Evolutionary conservation across 2,888 invertebrate species (phyloP).

Genomic region (Terebella lapidaria): DNA sequence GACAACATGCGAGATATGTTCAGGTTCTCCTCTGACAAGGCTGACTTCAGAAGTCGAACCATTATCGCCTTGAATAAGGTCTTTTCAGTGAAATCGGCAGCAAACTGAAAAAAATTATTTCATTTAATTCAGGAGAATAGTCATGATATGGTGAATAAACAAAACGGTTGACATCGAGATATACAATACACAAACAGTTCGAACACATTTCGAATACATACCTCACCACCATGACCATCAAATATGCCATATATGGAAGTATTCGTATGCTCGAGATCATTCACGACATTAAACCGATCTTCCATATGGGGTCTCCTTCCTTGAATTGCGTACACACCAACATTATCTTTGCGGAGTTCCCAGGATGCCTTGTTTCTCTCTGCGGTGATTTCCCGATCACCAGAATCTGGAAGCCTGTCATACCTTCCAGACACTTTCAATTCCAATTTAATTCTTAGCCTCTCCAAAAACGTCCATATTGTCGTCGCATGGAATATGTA

Average conservation of each 20-base stretch:
- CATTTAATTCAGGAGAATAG: not conserved
- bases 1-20: slow-evolving; percentile 68
- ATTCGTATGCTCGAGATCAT: slow-evolving; percentile 77
- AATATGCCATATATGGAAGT: slow-evolving; percentile 87
- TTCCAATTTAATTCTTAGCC: slow-evolving; percentile 19
- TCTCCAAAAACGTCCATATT: slow-evolving; percentile 12
- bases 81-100: slow-evolving; percentile 86
- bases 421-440: slow-evolving; percentile 18
- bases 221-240: slow-evolving; percentile 83
- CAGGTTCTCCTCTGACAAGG: slow-evolving; percentile 22
- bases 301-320: slow-evolving; percentile 89
- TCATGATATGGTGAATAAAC: not conserved
- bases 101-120: slow-evolving; percentile 57
- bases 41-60: slow-evolving; percentile 34
- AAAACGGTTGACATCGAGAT: too few species aligned
- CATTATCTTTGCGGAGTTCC: slow-evolving; percentile 71
- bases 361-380: slow-evolving; percentile 56
- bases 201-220: too few species aligned
- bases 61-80: slow-evolving; percentile 66
- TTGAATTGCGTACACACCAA: slow-evolving; percentile 84
- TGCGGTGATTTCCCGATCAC: slow-evolving; percentile 11
- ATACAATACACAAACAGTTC: not conserved
- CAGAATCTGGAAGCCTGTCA: slow-evolving; percentile 13
- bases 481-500: slow-evolving; percentile 8
- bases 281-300: slow-evolving; percentile 84